Evolutionary conservation across 1,140 invertebrate genomes (phyloP).

Genomic region (Lordiphosa stackelbergi): DNA sequence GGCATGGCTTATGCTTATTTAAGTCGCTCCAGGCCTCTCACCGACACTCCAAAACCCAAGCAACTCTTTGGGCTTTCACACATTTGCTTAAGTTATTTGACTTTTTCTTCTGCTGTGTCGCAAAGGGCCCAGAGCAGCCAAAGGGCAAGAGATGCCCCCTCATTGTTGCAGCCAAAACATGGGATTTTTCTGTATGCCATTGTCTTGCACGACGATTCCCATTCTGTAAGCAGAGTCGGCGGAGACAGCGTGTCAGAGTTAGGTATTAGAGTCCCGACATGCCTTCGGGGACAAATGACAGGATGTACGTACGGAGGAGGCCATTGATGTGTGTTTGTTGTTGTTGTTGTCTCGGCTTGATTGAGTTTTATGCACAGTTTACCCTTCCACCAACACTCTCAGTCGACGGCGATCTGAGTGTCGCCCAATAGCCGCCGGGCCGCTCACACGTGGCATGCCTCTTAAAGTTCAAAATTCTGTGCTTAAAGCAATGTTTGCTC

Average conservation of each 20-base stretch:
- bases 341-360: constrained; percentile 62
- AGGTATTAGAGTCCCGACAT: constrained; percentile 65
- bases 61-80: constrained; percentile 55
- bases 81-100: constrained; percentile 72
- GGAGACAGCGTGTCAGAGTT: constrained; percentile 59
- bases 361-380: constrained; percentile 75
- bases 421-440: constrained; percentile 62
- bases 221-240: constrained; percentile 23
- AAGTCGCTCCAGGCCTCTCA: constrained; percentile 27
- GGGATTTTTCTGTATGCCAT: constrained; percentile 27
- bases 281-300: constrained; percentile 40
- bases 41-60: constrained; percentile 34
- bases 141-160: constrained; percentile 41
- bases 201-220: constrained; percentile 46
- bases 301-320: constrained; percentile 33
- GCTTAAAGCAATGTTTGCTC: neutral
- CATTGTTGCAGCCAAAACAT: constrained; percentile 13
- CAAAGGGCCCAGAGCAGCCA: constrained; percentile 51
- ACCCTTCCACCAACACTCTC: constrained; percentile 17
- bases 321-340: constrained; percentile 51
- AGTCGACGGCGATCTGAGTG: constrained; percentile 24
- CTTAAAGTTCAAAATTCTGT: constrained; percentile 44
- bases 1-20: constrained; percentile 22
- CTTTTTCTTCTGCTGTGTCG: constrained; percentile 34
- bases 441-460: constrained; percentile 59